A percentile compares a stretch with the other conserved stretches of the same genome.
Conservation (phyloP, 2,113 vertebrate genomes). For the Plotosus lineatus region DNA sequence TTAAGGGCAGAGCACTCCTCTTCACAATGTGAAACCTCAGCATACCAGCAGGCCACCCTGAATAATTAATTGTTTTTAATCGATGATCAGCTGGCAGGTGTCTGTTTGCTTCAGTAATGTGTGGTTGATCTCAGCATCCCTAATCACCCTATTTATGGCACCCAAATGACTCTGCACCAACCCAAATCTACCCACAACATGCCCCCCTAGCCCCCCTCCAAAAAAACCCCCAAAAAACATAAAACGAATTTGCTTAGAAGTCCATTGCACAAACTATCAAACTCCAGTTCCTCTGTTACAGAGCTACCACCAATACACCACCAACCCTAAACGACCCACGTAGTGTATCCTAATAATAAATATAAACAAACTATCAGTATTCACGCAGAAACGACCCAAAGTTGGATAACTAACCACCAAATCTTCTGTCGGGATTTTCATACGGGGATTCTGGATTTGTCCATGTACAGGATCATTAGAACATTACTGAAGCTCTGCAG, state of each 20-base stretch:
- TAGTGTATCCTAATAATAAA: neutral
- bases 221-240: neutral
- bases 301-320: neutral
- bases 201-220: too few relatives aligned
- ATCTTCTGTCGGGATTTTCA: too few relatives aligned
- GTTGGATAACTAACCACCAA: too few relatives aligned
- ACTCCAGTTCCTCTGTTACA: neutral
- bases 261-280: neutral
- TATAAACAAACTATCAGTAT: too few relatives aligned
- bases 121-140: conserved; percentile 7
- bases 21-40: conserved; percentile 30
- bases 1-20: neutral
- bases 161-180: neutral
- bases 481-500: too few relatives aligned
- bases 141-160: neutral
- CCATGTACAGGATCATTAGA: too few relatives aligned
- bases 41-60: conserved; percentile 29
- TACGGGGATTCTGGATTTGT: too few relatives aligned
- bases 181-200: neutral
- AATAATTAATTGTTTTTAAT: conserved; percentile 47
- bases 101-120: conserved; percentile 35
- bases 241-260: neutral
- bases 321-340: neutral
- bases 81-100: conserved; percentile 41
- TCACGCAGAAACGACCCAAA: neutral